Conservation (phyloP, 2,888 invertebrate genomes). For the Mythimna ferrago region DNA sequence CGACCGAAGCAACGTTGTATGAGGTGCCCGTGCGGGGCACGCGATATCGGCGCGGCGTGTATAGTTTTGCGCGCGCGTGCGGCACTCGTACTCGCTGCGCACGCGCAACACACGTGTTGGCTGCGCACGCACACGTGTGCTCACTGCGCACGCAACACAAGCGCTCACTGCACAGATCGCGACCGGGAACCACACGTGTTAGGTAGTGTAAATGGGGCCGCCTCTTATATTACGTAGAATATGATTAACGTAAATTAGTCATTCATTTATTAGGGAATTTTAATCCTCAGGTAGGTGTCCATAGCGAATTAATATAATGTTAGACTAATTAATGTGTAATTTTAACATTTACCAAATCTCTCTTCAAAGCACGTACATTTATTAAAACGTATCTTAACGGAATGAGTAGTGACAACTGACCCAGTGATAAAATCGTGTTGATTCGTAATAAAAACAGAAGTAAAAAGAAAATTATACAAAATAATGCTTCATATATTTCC, state of each 20-base stretch:
- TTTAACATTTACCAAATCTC: constrained; percentile 87
- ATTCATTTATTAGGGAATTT: constrained; percentile 84
- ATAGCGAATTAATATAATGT: constrained; percentile 80
- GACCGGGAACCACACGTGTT: constrained; percentile 62
- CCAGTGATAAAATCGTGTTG: constrained; percentile 56
- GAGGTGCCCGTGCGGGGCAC: constrained; percentile 33
- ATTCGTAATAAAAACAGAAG: constrained; percentile 50
- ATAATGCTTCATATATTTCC: constrained; percentile 75
- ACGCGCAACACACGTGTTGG: neutral
- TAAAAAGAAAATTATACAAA: constrained; percentile 54
- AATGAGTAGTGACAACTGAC: constrained; percentile 50
- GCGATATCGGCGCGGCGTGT: constrained; percentile 9
- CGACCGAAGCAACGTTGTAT: constrained; percentile 19
- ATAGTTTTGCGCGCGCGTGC: too few relatives aligned
- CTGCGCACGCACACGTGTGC: too few relatives aligned
- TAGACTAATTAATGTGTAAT: constrained; percentile 77
- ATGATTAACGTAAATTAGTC: constrained; percentile 76
- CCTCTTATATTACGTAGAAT: constrained; percentile 83
- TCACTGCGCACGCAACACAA: too few relatives aligned
- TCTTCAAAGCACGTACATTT: constrained; percentile 75
- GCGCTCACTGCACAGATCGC: neutral
- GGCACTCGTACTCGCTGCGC: neutral
- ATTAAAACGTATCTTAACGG: constrained; percentile 61
- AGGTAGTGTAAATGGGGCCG: constrained; percentile 87
- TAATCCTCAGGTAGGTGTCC: constrained; percentile 82